Conservation (phyloP, 37 sponge, comb jelly and placozoan species). For the Beroe ovata region DNA sequence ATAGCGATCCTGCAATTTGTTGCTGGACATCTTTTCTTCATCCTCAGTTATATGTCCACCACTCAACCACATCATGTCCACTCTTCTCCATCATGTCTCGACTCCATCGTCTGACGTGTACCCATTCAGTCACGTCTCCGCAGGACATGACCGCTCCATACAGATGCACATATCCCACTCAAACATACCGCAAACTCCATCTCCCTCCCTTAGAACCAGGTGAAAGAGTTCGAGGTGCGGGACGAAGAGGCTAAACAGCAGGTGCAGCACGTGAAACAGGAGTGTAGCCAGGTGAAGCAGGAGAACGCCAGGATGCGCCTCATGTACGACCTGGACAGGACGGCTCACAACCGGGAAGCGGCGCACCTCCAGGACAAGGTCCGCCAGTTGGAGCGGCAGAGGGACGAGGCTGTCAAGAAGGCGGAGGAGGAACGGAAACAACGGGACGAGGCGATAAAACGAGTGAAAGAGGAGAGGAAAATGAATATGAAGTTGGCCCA, state of each 20-base stretch:
- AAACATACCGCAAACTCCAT: no score
- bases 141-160: no score
- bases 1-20: no score
- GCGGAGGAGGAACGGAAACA: conserved; percentile 17
- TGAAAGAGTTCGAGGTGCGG: not conserved
- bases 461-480: not conserved
- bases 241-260: not conserved
- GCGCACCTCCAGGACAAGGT: not conserved
- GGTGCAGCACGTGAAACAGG: not conserved
- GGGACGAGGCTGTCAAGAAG: conserved; percentile 21
- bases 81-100: no score
- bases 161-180: no score
- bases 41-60: no score
- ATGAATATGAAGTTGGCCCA: conserved; percentile 13
- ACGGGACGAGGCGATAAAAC: not conserved
- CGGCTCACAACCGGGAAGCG: not conserved
- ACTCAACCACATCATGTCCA: no score
- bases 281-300: not conserved
- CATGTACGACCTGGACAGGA: conserved; percentile 42
- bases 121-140: no score
- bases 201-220: not conserved
- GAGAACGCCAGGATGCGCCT: conserved; percentile 9
- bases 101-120: no score
- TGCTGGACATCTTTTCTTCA: no score
- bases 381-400: not conserved